Evolutionary conservation across 1,140 invertebrate genomes (phyloP).

Genomic region (Liolophura sinensis): DNA sequence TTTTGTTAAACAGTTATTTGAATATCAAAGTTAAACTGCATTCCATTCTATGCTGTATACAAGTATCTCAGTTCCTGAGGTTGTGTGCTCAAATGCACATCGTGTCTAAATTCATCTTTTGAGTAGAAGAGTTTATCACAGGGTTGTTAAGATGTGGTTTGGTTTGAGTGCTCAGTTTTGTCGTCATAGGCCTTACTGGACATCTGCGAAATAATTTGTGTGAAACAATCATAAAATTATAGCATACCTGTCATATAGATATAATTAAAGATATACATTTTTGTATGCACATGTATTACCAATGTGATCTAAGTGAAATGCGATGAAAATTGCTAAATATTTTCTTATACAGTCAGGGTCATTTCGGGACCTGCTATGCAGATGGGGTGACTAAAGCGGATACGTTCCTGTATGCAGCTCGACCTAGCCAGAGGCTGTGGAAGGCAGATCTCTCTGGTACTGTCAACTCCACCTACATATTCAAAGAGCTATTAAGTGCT

Average conservation of each 20-base stretch:
- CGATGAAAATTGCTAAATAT: constrained; percentile 7
- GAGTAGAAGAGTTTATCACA: too few relatives aligned
- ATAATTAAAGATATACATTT: not conserved
- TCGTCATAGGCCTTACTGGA: too few relatives aligned
- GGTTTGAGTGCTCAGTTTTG: too few relatives aligned
- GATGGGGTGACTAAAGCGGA: constrained; percentile 46
- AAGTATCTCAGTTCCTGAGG: too few relatives aligned
- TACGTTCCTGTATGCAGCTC: constrained; percentile 70
- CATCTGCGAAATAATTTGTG: too few relatives aligned
- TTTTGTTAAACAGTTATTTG: too few relatives aligned
- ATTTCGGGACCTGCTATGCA: constrained; percentile 56
- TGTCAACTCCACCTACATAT: constrained; percentile 83
- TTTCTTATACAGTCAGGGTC: constrained; percentile 44
- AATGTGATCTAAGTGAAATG: not conserved
- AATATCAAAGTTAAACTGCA: too few relatives aligned
- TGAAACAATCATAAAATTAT: too few relatives aligned
- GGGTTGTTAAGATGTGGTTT: too few relatives aligned
- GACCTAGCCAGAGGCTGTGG: constrained; percentile 82
- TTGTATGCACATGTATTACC: not conserved
- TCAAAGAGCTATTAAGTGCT: constrained; percentile 69
- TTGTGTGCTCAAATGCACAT: too few relatives aligned
- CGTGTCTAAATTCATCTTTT: too few relatives aligned
- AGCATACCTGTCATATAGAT: not conserved
- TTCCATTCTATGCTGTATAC: too few relatives aligned
- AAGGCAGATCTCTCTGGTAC: constrained; percentile 73